Evolutionary conservation across 2,888 invertebrate genomes (phyloP), one percentile per base, ranked within the genome.

Genomic region (Tortrix viridana): DNA sequence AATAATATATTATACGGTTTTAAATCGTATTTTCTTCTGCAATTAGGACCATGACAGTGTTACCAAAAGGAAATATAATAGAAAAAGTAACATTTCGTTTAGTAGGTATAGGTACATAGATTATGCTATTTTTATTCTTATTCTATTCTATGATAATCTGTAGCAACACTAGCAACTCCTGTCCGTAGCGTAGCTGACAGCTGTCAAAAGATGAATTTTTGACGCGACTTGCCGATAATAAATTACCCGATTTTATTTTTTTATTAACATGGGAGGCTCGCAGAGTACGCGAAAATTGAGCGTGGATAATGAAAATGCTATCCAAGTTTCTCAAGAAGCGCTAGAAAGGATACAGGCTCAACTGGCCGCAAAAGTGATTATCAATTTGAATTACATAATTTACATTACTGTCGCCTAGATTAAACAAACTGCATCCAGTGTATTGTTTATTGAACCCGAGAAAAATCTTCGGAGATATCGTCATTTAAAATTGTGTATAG

Each of bases 201-300:
- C 70, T 69, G 69, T 67, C 54, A 66, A 72, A 86, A 87, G 79
- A 88, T 90, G 89, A 79, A 77, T 82, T 85, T 88, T 81, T 90
- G 88, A 90, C 81, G 78, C 79, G 78, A 81, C 82, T 86, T 81
- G 82, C 85, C 84, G 85, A 88, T 77, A 79, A 80, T 82, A 78
- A 82, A 81, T 79, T 81, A 76, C 73, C 75, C 79, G 74, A 74
- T 70, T 71, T 70, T 72, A 70, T 67, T 77, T 73, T 84, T 86
- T 85, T 80, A 75, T 74, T 81, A 89, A 81, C 72, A 94, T 94
- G 94, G 94, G 94, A 81, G 92, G 89, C 73, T 88, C 90, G 67
- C 88, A 93, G 77, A 94, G 94, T 79, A 91, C 93, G 68, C 79
- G 92, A 67, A 91, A 91, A 84, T 73, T 92, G 70, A 88, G 86